Evolutionary conservation across 1,140 invertebrate genomes (phyloP).

Genomic region (Arctopsyche grandis): DNA sequence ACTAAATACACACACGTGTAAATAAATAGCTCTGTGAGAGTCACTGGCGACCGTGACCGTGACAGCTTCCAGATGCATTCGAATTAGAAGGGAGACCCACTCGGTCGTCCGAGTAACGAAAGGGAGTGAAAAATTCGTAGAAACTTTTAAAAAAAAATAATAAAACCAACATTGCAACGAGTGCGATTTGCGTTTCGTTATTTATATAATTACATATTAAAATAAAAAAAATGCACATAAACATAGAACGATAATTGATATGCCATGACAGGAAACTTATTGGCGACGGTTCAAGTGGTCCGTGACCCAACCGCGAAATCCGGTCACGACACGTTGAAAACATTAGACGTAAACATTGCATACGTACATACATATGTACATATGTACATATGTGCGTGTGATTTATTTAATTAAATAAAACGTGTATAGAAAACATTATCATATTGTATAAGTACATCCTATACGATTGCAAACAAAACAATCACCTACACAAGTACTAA

Average conservation of each 20-base stretch:
- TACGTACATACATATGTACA: no score
- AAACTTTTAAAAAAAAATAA: neutral
- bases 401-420: no score
- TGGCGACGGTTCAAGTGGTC: neutral
- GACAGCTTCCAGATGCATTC: constrained; percentile 49
- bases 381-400: no score
- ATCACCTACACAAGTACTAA: no score
- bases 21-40: no score
- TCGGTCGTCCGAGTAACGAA: neutral
- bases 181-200: neutral
- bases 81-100: constrained; percentile 8
- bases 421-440: no score
- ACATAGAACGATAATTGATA: neutral
- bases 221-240: neutral
- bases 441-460: no score
- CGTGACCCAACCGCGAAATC: constrained; percentile 16
- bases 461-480: no score
- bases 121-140: constrained; percentile 5
- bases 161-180: neutral
- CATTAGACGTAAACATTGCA: neutral
- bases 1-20: no score
- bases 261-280: neutral
- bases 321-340: neutral
- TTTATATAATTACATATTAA: neutral
- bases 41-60: constrained; percentile 49